Percentiles rank a stretch among this genome's conserved stretches.
Evolutionary conservation across 64 coral and sea anemone genomes (phyloP).

Genomic region (Pocillopora damicornis): DNA sequence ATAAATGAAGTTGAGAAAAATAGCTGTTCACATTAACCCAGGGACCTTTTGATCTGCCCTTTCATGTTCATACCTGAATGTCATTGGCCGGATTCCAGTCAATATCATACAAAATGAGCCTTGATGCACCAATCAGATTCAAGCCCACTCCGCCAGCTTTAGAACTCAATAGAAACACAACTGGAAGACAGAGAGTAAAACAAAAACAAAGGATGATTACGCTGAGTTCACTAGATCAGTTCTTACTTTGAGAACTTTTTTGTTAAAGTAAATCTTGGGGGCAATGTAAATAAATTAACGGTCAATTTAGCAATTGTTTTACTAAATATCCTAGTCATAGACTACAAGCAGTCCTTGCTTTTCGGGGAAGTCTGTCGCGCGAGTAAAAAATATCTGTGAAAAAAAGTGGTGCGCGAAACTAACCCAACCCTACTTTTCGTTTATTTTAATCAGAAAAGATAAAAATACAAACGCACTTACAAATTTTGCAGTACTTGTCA

Average conservation of each 20-base stretch:
- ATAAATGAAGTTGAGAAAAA: neutral
- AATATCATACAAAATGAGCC: conserved; percentile 92
- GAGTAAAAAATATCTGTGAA: no score
- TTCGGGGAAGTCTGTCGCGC: no score
- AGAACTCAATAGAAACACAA: conserved; percentile 96
- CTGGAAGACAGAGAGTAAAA: conserved; percentile 42
- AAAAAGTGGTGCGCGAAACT: no score
- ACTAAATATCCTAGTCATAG: no score
- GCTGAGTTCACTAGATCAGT: neutral
- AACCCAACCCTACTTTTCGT: no score
- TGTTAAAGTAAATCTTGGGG: neutral
- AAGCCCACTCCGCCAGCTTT: conserved; percentile 98
- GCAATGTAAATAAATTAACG: neutral
- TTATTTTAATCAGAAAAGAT: neutral
- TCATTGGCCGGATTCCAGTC: conserved; percentile 99
- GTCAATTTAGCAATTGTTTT: no score
- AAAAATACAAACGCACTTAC: conserved; percentile 48
- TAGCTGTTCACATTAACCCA: no score
- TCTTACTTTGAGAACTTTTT: neutral
- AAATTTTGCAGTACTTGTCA: conserved; percentile 68
- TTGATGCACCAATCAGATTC: conserved; percentile 95
- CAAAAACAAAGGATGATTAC: neutral
- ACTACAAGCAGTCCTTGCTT: no score
- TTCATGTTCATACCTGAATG: conserved; percentile 59
- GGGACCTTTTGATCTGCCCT: no score